Conservation (phyloP, 2,113 vertebrate species). For the Bubo blakistoni region DNA sequence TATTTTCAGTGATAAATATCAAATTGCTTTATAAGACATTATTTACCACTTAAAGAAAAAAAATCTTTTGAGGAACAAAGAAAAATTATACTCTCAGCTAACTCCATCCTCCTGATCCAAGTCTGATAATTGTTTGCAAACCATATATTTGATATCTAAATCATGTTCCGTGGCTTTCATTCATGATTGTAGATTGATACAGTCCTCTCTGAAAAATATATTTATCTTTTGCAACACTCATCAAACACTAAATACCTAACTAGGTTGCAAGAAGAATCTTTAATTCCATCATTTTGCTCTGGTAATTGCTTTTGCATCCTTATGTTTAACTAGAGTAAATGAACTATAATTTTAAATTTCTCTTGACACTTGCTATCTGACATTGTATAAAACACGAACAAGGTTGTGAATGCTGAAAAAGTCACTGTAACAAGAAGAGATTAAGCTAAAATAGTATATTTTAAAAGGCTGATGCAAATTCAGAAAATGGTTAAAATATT, state of each 20-base stretch:
- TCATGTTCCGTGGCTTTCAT: conserved; percentile 68
- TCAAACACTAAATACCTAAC: conserved; percentile 77
- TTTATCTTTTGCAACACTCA: conserved; percentile 74
- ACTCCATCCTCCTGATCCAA: conserved; percentile 32
- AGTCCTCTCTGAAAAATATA: conserved; percentile 68
- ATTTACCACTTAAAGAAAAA: conserved; percentile 47
- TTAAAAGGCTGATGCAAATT: not conserved
- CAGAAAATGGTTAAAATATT: not conserved
- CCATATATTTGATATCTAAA: conserved; percentile 73
- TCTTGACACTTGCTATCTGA: conserved; percentile 75
- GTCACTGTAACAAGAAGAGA: conserved; percentile 63
- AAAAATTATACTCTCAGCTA: conserved; percentile 32
- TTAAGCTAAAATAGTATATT: not conserved
- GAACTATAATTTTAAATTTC: conserved; percentile 79
- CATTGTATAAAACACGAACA: conserved; percentile 66
- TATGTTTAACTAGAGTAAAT: conserved; percentile 79
- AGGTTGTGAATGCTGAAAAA: conserved; percentile 68
- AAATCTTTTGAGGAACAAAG: conserved; percentile 44
- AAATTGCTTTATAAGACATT: not conserved
- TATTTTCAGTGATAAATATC: conserved; percentile 12
- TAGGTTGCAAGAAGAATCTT: conserved; percentile 75
- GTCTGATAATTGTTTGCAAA: conserved; percentile 71
- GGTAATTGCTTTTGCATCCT: conserved; percentile 80
- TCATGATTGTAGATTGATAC: conserved; percentile 69
- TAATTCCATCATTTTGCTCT: conserved; percentile 75